phyloP scores from a whole-genome alignment of 2,888 invertebrate genomes.

The Drepana falcataria region DNA sequence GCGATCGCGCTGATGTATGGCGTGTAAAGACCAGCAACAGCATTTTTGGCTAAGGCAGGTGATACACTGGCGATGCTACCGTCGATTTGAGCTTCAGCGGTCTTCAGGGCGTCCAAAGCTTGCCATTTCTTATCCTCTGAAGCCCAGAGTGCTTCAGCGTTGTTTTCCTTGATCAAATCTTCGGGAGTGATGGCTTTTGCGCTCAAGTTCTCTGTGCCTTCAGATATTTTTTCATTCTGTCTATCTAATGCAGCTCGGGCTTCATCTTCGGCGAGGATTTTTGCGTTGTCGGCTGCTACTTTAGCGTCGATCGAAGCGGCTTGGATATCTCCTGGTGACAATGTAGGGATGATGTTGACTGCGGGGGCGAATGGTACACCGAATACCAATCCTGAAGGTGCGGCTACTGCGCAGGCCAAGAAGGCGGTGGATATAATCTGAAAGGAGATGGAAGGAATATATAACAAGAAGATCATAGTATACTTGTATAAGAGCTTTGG shows the following conservation, averaged over 20 bases:
- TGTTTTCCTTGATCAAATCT: constrained; percentile 33
- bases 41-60: constrained; percentile 34
- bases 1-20: constrained; percentile 15
- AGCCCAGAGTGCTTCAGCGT: constrained; percentile 34
- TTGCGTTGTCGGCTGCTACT: constrained; percentile 45
- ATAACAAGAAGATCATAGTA: too few species aligned
- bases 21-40: constrained; percentile 12
- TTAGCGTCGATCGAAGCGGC: constrained; percentile 63
- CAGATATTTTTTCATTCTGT: constrained; percentile 43
- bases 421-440: constrained; percentile 52
- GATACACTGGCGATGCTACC: constrained; percentile 47
- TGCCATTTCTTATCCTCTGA: constrained; percentile 50
- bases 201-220: constrained; percentile 41
- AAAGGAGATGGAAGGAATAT: not conserved
- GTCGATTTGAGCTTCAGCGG: constrained; percentile 42
- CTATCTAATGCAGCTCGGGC: constrained; percentile 35
- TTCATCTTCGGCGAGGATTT: constrained; percentile 43
- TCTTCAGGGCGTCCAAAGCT: constrained; percentile 37
- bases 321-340: constrained; percentile 59
- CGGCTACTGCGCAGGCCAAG: constrained; percentile 53
- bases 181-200: constrained; percentile 37
- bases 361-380: constrained; percentile 16
- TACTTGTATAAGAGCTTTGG: too few species aligned
- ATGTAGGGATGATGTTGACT: constrained; percentile 32
- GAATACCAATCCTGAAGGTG: constrained; percentile 32